Evolutionary conservation across 1,140 invertebrate genomes (phyloP).

Genomic region (Polypedilum vanderplanki): DNA sequence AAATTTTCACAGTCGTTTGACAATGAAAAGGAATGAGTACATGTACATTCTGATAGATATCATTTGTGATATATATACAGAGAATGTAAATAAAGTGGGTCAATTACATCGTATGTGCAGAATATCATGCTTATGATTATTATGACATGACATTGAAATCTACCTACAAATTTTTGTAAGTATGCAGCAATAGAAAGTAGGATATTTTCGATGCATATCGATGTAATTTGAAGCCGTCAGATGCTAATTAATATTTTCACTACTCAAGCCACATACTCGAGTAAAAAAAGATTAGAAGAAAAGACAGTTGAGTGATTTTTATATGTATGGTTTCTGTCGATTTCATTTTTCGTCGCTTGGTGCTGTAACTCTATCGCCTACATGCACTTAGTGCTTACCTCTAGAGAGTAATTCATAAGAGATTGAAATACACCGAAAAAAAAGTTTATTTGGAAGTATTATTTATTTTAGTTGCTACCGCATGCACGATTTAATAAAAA

Average conservation of each 20-base stretch:
- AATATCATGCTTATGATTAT: too few relatives aligned
- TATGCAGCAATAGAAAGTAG: background rate
- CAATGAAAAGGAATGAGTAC: background rate
- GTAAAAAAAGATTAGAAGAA: background rate
- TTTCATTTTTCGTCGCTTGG: background rate
- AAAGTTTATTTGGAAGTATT: background rate
- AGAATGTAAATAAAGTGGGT: background rate
- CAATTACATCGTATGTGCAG: background rate
- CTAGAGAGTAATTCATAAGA: background rate
- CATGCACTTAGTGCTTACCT: background rate
- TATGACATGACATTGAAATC: background rate
- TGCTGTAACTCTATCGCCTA: background rate
- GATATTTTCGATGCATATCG: background rate
- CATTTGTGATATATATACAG: too few relatives aligned
- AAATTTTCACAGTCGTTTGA: conserved; percentile 18
- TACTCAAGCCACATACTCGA: background rate
- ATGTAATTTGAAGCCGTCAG: background rate
- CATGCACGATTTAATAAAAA: background rate
- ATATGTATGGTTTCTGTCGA: conserved; percentile 8
- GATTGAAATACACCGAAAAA: background rate
- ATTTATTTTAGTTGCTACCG: background rate
- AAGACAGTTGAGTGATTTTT: background rate
- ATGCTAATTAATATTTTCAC: background rate
- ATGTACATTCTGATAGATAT: too few relatives aligned
- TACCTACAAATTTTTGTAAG: background rate